Base-by-base conservation (phyloP, 2,113 vertebrate genomes). In the Cebidichthys violaceus region DNA sequence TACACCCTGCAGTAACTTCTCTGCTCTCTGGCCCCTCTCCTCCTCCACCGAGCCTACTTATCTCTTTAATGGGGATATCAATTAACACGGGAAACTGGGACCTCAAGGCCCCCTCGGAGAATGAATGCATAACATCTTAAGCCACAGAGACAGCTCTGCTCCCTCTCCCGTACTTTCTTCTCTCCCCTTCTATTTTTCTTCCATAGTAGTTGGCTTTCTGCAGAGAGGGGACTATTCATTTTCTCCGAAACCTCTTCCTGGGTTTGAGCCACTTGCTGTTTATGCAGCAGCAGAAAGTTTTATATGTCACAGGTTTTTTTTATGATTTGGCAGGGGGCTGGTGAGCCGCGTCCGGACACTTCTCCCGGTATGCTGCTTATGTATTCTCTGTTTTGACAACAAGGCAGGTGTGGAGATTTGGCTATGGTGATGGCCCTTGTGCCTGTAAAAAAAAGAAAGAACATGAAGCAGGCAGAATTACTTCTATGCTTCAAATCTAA, bases 51-150 rank as follows among this genome's bases (percentile, higher is more conserved):
- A 77, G 70, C 33, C 78, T 80, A 85, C 88, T 90, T 85, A 90
- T 89, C 87, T 92, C 77, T 88, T 90, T 90, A 93, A 94, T 90
- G 79, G 88, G 81, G 88, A 90, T 90, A 93, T 92, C 89, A 93
- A 92, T 93, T 92, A 93, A 91, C 87, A 94, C 75, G 74, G 82
- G 87, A 86, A 89, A 79, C 68, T 86, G 79, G 87, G 79, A 89
- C 86, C 84, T 79, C 71, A 70, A 86, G 81, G 86, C 83, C 83
- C 83, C 83, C 84, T 81, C 39, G 39, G 86, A 90, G 87, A 91
- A 86, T 89, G 68, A 79, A 89, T 91, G 80, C 85, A 90, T 76
- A 85, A 89, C 84, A 83, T 90, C 81, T 79, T 64, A 81, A 86
- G 70, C 89, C 79, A 84, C 70, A 54, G 74, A 81, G 83, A 88